phyloP scores from a whole-genome alignment of 2,113 vertebrate genomes.

The Phoxinus phoxinus region DNA sequence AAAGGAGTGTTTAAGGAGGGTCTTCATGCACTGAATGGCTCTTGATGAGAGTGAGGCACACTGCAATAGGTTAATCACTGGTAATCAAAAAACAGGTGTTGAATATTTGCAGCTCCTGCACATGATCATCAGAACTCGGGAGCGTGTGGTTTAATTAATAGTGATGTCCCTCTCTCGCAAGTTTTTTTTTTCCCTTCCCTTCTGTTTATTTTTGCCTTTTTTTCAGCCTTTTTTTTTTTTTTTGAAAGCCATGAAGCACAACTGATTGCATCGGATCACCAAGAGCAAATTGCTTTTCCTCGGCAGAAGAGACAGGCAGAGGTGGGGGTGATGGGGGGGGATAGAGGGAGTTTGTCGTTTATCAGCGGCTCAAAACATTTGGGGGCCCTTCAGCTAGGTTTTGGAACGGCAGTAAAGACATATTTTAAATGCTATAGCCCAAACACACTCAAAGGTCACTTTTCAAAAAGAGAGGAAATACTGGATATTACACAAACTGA shows the following conservation, averaged over 20 bases:
- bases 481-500: conserved; percentile 2
- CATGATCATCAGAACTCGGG: conserved; percentile 63
- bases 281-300: conserved; percentile 77
- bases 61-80: conserved; percentile 72
- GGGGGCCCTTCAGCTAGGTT: conserved; percentile 35
- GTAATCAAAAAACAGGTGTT: conserved; percentile 71
- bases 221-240: conserved; percentile 34
- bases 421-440: not conserved
- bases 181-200: conserved; percentile 25
- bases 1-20: conserved; percentile 61
- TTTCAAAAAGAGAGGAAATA: conserved; percentile 16
- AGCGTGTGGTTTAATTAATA: conserved; percentile 71
- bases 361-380: conserved; percentile 56
- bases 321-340: conserved; percentile 41
- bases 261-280: conserved; percentile 73
- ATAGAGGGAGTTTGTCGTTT: conserved; percentile 47
- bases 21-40: conserved; percentile 64
- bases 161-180: conserved; percentile 59
- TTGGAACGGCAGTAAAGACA: not conserved
- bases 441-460: conserved; percentile 17
- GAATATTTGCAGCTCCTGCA: conserved; percentile 61
- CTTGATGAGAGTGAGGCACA: conserved; percentile 65
- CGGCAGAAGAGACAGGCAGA: conserved; percentile 56
- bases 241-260: conserved; percentile 69
- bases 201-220: conserved; percentile 55